Evolutionary conservation across 1,140 invertebrate species (phyloP), one percentile per base, ranked within the genome.

Genomic region (Drosophila trapezifrons): DNA sequence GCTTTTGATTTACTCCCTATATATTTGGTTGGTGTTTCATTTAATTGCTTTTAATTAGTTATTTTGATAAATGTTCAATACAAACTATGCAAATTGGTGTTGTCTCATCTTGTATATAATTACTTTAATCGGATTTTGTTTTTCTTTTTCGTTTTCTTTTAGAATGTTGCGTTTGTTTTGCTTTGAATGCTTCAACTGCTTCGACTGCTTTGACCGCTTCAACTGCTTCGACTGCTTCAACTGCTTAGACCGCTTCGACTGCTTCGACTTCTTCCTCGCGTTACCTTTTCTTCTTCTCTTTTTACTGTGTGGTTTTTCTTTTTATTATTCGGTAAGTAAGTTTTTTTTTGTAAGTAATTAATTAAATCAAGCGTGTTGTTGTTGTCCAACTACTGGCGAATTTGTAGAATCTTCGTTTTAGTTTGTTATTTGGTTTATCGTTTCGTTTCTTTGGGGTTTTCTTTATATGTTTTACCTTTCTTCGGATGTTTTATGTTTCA

Each of bases 11-110:
- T 57, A 52, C 18, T 54, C 37, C 51, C 56, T 18, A 49, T 52
- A 32, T 37, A 4, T 22, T 42, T 51, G 12, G 12, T 37, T 43
- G 42, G 12, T 51, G 17, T 32, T 51, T 13, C 12, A 2, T 51
- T 52, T 20, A 52, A 0, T 52, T 18, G 18, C 17, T 52, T 66
- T 51, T 49, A 29, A 32, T 56, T 74, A 27, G 32, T 70, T 62
- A 62, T 40, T 72, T 81, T 40, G 40, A 54, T 73, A 65, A 59
- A 70, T 70, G 60, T 63, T 45, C 22, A 49, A 71, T 71, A 58
- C 29, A 71, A 72, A 71, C 43, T 72, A 72, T 71, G 69, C 65
- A 40, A 72, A 71, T 62, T 73, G 70, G 69, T 73, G 70, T 73
- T 54, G 18, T 60, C 55, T 60, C 56, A 20, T 73, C 47, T 38